Evolutionary conservation across 1,140 invertebrate species (phyloP).

Genomic region (Reticulitermes speratus): DNA sequence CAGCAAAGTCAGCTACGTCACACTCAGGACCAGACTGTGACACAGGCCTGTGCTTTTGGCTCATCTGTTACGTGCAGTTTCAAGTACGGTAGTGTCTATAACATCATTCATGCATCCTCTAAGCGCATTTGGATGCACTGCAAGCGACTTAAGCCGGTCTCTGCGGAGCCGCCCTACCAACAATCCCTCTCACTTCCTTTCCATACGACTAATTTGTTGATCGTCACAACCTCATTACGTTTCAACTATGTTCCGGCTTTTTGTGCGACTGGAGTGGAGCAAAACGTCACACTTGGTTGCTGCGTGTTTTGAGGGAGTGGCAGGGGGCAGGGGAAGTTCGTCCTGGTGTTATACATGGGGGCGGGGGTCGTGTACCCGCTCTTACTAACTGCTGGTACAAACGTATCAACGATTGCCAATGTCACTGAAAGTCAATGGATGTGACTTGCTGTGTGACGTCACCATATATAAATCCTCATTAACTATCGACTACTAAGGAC

Average conservation of each 20-base stretch:
- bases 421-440: too few species aligned
- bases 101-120: too few species aligned
- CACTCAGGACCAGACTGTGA: too few species aligned
- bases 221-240: conserved; percentile 15
- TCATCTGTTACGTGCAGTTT: too few species aligned
- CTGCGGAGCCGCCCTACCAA: background rate
- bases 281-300: background rate
- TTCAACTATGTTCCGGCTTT: conserved; percentile 5
- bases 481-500: too few species aligned
- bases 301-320: background rate
- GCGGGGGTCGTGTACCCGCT: background rate
- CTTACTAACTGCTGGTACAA: background rate
- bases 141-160: background rate
- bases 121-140: too few species aligned
- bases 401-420: too few species aligned
- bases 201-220: background rate
- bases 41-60: too few species aligned
- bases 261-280: background rate
- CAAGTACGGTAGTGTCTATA: too few species aligned
- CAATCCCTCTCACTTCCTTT: background rate
- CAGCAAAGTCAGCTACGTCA: too few species aligned
- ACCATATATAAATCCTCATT: too few species aligned
- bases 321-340: background rate
- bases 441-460: too few species aligned
- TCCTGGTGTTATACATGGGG: background rate